These are phyloP conservation scores for Sebastes ruberrimus DNA, from an alignment of 2,797 vertebrate genomes.

Conservation along the genomic window DNA sequence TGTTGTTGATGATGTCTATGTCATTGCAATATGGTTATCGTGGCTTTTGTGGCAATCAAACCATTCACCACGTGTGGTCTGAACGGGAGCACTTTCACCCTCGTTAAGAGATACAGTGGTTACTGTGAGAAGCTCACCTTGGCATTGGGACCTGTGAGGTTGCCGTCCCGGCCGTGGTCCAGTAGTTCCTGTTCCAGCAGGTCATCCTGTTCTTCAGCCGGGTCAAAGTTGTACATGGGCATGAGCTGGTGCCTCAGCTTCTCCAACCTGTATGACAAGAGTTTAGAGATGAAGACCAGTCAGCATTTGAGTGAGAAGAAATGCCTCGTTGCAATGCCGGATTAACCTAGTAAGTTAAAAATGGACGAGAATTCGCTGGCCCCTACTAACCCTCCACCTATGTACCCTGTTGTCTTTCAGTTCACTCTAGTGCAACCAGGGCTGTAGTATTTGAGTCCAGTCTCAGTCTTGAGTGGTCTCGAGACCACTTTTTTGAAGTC, in stretches of 20 bases:
- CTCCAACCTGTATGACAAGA: slow-evolving; percentile 85
- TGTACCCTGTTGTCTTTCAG: not conserved
- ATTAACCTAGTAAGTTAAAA: not conserved
- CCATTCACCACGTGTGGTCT: not conserved
- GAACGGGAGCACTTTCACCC: not conserved
- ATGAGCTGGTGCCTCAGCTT: slow-evolving; percentile 98
- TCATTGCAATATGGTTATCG: not conserved
- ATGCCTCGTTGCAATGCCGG: not conserved
- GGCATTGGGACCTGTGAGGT: slow-evolving; percentile 84
- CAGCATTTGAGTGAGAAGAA: not conserved
- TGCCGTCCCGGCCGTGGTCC: slow-evolving; percentile 92
- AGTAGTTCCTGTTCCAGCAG: slow-evolving; percentile 96
- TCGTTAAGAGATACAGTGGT: not conserved
- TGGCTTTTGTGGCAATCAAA: not conserved
- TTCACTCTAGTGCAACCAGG: not conserved
- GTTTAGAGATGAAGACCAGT: not conserved
- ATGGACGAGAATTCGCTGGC: not conserved
- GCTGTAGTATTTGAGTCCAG: no score
- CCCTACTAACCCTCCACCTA: not conserved
- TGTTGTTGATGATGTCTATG: not conserved
- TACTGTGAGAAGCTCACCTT: slow-evolving; percentile 78
- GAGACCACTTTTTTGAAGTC: no score
- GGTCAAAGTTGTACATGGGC: slow-evolving; percentile 99
- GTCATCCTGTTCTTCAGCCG: slow-evolving; percentile 96
- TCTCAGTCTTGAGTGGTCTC: no score